Conservation (phyloP, 2,113 vertebrate genomes). For the human region GRCh38 chr2:104332001-104332500, state of each 20-base stretch:
- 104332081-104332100: neutral
- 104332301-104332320: conserved; percentile 26
- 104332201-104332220: neutral
- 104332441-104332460: neutral
- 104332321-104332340: neutral
- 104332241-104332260: neutral
- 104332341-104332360: neutral
- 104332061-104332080: neutral
- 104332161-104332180: fast-evolving
- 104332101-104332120: neutral
- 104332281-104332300: neutral
- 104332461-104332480: neutral
- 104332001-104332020: neutral
- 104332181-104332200: neutral
- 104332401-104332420: neutral
- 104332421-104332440: neutral
- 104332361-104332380: neutral
- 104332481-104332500: neutral
- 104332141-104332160: fast-evolving
- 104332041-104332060: neutral
- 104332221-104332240: neutral
- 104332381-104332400: neutral
- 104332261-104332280: neutral
- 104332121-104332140: neutral
- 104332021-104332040: neutral